Conservation (phyloP, 2,113 vertebrate species). For the Pollachius pollachius region DNA sequence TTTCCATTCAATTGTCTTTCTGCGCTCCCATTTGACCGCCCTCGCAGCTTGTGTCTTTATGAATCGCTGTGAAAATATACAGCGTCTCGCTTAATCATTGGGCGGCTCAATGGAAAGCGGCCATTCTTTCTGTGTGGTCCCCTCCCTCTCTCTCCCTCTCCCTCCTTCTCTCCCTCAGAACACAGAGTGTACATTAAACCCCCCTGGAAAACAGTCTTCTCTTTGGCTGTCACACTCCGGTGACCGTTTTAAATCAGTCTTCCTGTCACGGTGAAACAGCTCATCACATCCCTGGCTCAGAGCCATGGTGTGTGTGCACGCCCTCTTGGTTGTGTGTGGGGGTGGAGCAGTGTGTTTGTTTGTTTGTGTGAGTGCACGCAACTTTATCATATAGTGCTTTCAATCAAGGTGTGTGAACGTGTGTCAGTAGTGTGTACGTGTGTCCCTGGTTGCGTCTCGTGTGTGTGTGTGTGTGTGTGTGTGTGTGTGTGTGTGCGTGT, state of each 20-base stretch:
- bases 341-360: not conserved
- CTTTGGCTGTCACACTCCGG: constrained; percentile 62
- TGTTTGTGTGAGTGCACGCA: constrained; percentile 4
- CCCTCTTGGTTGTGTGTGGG: not conserved
- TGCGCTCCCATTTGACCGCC: constrained; percentile 55
- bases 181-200: constrained; percentile 35
- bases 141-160: not conserved
- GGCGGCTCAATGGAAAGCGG: constrained; percentile 48
- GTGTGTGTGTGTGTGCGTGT: constrained; percentile 11
- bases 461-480: constrained; percentile 19
- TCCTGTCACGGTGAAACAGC: constrained; percentile 51
- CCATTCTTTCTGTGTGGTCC: constrained; percentile 73
- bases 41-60: constrained; percentile 64
- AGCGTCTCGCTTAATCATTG: constrained; percentile 66
- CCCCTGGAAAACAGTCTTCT: constrained; percentile 69
- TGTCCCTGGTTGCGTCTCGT: constrained; percentile 17
- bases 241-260: constrained; percentile 43
- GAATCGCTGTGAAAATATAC: constrained; percentile 69
- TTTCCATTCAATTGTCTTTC: constrained; percentile 63
- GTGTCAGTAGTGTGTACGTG: constrained; percentile 11
- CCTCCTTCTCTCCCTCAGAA: constrained; percentile 1
- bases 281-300: constrained; percentile 50
- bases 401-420: constrained; percentile 1
- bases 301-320: constrained; percentile 3
- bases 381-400: not conserved